A percentile compares a stretch with the other conserved stretches of the same genome.
phyloP scores from a whole-genome alignment of 2,797 vertebrate genomes.

The Oryzias dopingdopingensis region DNA sequence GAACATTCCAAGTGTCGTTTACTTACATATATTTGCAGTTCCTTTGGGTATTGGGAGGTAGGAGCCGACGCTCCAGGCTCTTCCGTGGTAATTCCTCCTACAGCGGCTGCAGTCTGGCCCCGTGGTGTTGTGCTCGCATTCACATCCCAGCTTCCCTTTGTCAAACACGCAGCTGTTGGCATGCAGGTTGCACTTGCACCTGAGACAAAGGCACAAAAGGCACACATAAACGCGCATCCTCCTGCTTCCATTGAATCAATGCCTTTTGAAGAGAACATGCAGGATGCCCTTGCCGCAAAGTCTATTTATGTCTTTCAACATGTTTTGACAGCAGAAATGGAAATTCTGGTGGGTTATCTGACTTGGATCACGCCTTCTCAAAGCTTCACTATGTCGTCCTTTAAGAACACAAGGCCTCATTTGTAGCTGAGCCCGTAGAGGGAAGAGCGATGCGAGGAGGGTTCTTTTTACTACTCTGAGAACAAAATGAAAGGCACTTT shows the following conservation, averaged over 20 bases:
- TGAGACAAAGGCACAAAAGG: constrained; percentile 69
- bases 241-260: constrained; percentile 40
- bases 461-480: constrained; percentile 62
- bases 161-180: constrained; percentile 96
- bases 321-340: constrained; percentile 56
- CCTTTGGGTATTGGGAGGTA: constrained; percentile 98
- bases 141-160: constrained; percentile 93
- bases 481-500: constrained; percentile 66
- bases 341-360: constrained; percentile 62
- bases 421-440: constrained; percentile 62
- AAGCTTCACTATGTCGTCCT: constrained; percentile 63
- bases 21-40: constrained; percentile 99
- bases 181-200: constrained; percentile 98
- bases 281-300: constrained; percentile 21
- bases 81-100: constrained; percentile 96
- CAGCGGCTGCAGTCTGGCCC: constrained; percentile 97
- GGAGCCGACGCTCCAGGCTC: constrained; percentile 94
- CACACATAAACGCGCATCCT: constrained; percentile 51
- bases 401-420: constrained; percentile 60
- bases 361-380: constrained; percentile 50
- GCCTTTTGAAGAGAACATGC: constrained; percentile 29
- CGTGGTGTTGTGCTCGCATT: constrained; percentile 98
- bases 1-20: constrained; percentile 14
- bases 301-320: constrained; percentile 48
- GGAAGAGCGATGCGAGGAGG: constrained; percentile 58